Evolutionary conservation across 2,888 invertebrate species (phyloP).

Genomic region (Aphidoletes aphidimyza): DNA sequence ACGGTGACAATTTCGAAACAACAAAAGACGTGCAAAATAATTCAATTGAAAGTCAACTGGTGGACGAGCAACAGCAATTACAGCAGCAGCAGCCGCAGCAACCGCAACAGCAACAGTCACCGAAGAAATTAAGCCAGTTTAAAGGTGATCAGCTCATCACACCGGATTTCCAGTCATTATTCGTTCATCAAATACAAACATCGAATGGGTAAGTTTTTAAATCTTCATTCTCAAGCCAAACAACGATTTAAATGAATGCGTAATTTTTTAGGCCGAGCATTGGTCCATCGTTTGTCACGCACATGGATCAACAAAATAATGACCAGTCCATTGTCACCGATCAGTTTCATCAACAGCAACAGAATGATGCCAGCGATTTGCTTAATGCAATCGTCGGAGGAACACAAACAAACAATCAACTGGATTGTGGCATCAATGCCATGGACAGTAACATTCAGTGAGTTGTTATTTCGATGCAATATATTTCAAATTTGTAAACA

Average conservation of each 20-base stretch:
- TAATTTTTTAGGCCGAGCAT: conserved; percentile 55
- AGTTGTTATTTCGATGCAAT: background rate
- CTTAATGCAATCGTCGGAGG: conserved; percentile 3
- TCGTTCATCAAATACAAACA: conserved; percentile 57
- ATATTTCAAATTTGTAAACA: background rate
- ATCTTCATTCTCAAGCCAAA: too few relatives aligned
- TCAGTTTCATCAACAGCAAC: background rate
- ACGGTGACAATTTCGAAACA: background rate
- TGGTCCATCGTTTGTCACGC: conserved; percentile 54
- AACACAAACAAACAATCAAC: background rate
- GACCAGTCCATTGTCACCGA: background rate
- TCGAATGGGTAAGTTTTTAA: conserved; percentile 43
- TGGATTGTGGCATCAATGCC: conserved; percentile 14
- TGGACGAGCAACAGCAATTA: background rate
- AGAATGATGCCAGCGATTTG: background rate
- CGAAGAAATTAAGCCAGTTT: conserved; percentile 54
- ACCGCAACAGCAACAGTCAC: conserved; percentile 21
- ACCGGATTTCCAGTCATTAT: conserved; percentile 59
- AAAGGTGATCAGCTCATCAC: conserved; percentile 9
- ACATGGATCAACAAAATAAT: conserved; percentile 56
- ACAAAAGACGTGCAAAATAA: background rate
- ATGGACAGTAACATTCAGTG: conserved; percentile 17
- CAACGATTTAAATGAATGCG: background rate
- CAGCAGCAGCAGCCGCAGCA: background rate
- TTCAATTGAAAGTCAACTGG: background rate